phyloP scores from a whole-genome alignment of 1,140 invertebrate genomes.

The Cepaea nemoralis region DNA sequence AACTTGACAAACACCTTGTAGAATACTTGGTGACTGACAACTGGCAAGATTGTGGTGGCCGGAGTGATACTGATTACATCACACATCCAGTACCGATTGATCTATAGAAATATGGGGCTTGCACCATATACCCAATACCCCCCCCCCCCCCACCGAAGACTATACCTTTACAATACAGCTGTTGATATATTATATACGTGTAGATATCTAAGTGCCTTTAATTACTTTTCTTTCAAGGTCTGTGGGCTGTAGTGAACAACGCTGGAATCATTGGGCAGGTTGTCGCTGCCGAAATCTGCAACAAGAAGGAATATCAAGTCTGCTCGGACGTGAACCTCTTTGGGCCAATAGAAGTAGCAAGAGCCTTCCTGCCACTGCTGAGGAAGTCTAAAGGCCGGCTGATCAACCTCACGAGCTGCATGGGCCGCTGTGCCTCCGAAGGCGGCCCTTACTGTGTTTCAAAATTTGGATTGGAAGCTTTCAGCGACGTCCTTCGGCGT shows the following conservation, averaged over 20 bases:
- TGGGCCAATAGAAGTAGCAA: slow-evolving; percentile 48
- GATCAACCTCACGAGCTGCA: slow-evolving; percentile 49
- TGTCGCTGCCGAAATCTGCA: slow-evolving; percentile 39
- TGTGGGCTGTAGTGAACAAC: slow-evolving; percentile 62
- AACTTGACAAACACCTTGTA: no score
- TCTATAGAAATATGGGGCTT: no score
- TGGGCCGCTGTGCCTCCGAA: slow-evolving; percentile 34
- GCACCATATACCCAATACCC: no score
- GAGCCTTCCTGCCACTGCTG: slow-evolving; percentile 53
- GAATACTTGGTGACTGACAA: no score
- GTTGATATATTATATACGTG: no score
- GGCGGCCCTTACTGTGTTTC: slow-evolving; percentile 43
- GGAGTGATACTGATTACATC: no score
- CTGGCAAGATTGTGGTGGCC: no score
- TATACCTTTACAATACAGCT: no score
- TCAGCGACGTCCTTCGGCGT: slow-evolving; percentile 48
- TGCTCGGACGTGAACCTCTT: slow-evolving; percentile 48
- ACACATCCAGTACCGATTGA: no score
- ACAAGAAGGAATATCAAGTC: slow-evolving; percentile 40
- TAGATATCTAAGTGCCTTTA: no score
- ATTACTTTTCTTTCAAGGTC: slow-evolving; percentile 41
- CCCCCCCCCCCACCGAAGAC: no score
- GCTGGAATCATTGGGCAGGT: slow-evolving; percentile 48
- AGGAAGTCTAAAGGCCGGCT: slow-evolving; percentile 48
- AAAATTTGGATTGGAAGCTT: slow-evolving; percentile 53